A percentile compares a stretch with the other conserved stretches of the same genome.
Evolutionary conservation across 2,797 vertebrate genomes (phyloP).

Genomic region (Manis crassicaudata): DNA sequence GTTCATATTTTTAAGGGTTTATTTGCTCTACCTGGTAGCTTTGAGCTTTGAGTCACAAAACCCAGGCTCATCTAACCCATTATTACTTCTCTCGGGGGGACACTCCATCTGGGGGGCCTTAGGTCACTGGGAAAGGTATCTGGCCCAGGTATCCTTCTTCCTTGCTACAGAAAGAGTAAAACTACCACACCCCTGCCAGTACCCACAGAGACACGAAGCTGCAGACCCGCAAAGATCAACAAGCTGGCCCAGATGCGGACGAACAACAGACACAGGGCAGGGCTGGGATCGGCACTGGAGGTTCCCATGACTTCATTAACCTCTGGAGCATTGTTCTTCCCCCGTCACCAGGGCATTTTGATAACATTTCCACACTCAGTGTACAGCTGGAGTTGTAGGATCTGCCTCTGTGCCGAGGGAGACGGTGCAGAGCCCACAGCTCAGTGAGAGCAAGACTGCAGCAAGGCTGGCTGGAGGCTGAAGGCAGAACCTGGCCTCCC

Average conservation of each 20-base stretch:
- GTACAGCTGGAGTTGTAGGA: neutral
- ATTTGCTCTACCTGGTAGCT: neutral
- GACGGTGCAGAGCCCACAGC: neutral
- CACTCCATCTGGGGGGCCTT: neutral
- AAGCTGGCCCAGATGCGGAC: neutral
- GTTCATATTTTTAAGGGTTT: neutral
- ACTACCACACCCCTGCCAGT: neutral
- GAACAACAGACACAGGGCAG: neutral
- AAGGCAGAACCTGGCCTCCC: neutral
- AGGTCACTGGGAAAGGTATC: neutral
- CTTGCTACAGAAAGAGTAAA: neutral
- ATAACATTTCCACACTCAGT: conserved; percentile 57
- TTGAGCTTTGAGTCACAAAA: neutral
- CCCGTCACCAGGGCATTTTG: conserved; percentile 17
- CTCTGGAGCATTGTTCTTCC: conserved; percentile 67
- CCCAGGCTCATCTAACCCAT: neutral
- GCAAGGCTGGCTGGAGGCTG: neutral
- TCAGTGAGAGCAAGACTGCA: neutral
- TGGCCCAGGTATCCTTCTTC: neutral
- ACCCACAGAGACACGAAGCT: neutral
- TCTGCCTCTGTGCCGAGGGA: neutral
- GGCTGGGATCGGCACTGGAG: neutral
- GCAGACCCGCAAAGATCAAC: neutral
- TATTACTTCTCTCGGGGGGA: neutral
- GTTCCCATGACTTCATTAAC: conserved; percentile 75